These are phyloP conservation scores for Neotragus moschatus DNA, from an alignment of 2,113 vertebrate species.

Conservation along the genomic window DNA sequence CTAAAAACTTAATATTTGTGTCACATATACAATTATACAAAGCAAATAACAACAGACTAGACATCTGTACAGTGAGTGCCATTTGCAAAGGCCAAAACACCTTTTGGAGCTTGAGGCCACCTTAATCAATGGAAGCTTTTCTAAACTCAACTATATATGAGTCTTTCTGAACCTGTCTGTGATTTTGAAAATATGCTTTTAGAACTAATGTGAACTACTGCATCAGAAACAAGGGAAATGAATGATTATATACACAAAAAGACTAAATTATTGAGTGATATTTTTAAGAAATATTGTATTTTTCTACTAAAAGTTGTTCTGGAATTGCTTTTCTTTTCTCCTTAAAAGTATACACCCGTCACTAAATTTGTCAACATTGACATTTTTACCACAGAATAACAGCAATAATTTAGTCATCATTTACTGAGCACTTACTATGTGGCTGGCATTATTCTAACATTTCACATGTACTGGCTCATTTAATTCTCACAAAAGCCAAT, in stretches of 20 bases:
- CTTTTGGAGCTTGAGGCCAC: neutral
- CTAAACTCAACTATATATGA: neutral
- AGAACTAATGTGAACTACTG: neutral
- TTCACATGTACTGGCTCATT: neutral
- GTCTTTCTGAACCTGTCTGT: neutral
- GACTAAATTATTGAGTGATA: neutral
- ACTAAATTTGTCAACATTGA: neutral
- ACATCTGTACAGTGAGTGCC: neutral
- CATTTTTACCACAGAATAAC: neutral
- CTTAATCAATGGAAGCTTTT: neutral
- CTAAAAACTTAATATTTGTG: neutral
- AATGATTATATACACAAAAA: neutral
- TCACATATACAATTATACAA: neutral
- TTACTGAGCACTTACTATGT: neutral
- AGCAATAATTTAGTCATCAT: neutral
- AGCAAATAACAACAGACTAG: neutral
- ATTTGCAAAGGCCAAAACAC: neutral
- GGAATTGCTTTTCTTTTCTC: neutral
- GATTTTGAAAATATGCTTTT: neutral
- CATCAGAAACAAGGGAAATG: neutral
- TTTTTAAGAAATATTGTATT: neutral
- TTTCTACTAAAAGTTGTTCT: neutral
- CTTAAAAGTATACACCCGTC: neutral
- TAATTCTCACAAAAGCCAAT: neutral
- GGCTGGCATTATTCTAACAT: neutral